Base-by-base conservation (phyloP, 2,797 vertebrate genomes). In the Aphelocoma californica region DNA sequence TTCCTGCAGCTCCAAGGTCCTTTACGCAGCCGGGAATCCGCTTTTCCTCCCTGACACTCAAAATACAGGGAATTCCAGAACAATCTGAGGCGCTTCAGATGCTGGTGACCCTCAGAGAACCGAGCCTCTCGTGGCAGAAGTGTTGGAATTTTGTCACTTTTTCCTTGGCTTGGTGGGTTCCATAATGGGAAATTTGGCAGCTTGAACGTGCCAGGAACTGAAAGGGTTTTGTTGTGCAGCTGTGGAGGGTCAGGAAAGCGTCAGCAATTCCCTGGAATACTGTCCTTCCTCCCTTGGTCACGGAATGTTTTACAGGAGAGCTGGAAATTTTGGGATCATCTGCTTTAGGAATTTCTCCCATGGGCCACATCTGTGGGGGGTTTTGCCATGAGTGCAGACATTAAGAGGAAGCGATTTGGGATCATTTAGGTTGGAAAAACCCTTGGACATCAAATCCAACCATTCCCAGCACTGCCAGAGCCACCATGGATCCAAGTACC, bases 311-410 rank as follows among this genome's bases (percentile, higher is more conserved):
- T 12, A 7, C 21, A 44, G 58, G 36, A 66, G 24, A 60, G 51
- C 13, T 88, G 51, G 57, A 28, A 47, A 6, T 36, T 12, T 51
- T 31, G 4, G 66, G 38, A 15, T 51, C 36, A 3, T 45, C 42
- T 31, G 10, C 42, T 74, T 61, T 8, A 12, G 56, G 58, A n/a
- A 16, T 23, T 57, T 51, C 48, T 47, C 25, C 34, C 38, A 23
- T 12, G 9, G 6, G 20, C 40, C 15, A 19, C 28, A 4, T 28
- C 74, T 31, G 0, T 9, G 42, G 58, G 32, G 20, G 44, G 36
- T 34, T 54, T 34, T 48, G 25, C n/a, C 1, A 0, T 6, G 23
- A 67, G 54, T 1, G 19, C 32, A 42, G 42, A 4, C 7, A 0
- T 29, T 6, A 13, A 32, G 20, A 29, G 54, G 47, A 38, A 48